Evolutionary conservation across 2,113 vertebrate species (phyloP).

Genomic region (Recurvirostra avosetta): DNA sequence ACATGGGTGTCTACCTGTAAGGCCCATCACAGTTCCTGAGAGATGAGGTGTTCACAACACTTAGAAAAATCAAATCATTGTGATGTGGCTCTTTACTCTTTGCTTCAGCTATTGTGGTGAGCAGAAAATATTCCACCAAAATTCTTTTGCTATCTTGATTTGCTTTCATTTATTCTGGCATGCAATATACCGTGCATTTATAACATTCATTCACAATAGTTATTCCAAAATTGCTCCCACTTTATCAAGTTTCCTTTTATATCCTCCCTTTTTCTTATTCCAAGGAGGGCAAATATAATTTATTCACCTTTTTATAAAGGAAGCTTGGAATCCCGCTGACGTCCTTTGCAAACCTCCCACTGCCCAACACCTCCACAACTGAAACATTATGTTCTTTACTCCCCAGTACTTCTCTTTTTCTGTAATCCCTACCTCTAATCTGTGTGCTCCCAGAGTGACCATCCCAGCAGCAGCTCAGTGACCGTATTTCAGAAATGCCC

Average conservation of each 20-base stretch:
- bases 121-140: conserved; percentile 20
- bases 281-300: background rate
- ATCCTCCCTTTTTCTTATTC: background rate
- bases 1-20: background rate
- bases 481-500: background rate
- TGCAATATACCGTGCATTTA: background rate
- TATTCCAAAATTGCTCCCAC: background rate
- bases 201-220: background rate
- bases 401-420: background rate
- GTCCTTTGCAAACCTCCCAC: background rate
- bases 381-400: background rate
- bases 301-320: background rate
- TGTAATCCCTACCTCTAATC: background rate
- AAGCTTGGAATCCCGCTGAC: background rate
- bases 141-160: background rate
- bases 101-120: background rate
- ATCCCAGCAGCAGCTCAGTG: background rate
- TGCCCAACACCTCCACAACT: background rate
- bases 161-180: background rate
- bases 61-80: background rate
- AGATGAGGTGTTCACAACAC: background rate
- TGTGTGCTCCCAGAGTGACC: background rate
- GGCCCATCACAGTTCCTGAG: background rate
- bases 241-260: background rate
- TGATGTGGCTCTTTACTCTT: background rate